Base-by-base conservation (phyloP, 1,140 invertebrate species). In the Drosophila littoralis region DNA sequence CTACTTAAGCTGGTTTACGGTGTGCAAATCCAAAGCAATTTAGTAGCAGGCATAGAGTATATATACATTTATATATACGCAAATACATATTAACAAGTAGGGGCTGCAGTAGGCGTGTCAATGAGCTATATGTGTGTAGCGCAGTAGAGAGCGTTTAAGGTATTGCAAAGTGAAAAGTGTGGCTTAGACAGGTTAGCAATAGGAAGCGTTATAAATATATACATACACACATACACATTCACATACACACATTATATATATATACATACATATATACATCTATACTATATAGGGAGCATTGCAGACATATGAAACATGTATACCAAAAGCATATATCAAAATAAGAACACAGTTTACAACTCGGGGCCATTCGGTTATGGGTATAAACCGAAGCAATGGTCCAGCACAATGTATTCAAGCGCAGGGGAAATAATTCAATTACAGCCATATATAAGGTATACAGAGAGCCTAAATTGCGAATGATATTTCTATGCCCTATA, bases 281-380 rank as follows among this genome's bases (percentile, higher is more conserved):
- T 36, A 57, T 9, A 51, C 50, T 63, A 79, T 77, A 77, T 81
- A 81, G 82, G 81, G 81, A 81, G 82, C 81, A 82, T 86, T 81
- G 81, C 75, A 84, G 54, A 77, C 64, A 77, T 74, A 74, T 68
- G 75, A 73, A 68, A 74, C 74, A 73, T 68, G 75, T 77, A 77
- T 77, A 77, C 74, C 59, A 64, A 43, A 64, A 43, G 55, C 43
- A 67, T 36, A 42, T 33, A 65, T 32, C 10, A 64, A 55, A 57
- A 43, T 48, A 59, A 61, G 42, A 64, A 51, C 17, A 69, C 57
- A 69, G 50, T 60, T 61, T 57, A 40, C 55, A 57, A 67, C 36
- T 59, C 10, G 54, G n/a, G 35, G 32, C 54, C 55, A 58, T 22
- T 48, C 13, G 64, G 52, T 32, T 45, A 17, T 33, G 36, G 61